Evolutionary conservation across 2,113 vertebrate genomes (phyloP).

Genomic region (Potamarius usumacintae): DNA sequence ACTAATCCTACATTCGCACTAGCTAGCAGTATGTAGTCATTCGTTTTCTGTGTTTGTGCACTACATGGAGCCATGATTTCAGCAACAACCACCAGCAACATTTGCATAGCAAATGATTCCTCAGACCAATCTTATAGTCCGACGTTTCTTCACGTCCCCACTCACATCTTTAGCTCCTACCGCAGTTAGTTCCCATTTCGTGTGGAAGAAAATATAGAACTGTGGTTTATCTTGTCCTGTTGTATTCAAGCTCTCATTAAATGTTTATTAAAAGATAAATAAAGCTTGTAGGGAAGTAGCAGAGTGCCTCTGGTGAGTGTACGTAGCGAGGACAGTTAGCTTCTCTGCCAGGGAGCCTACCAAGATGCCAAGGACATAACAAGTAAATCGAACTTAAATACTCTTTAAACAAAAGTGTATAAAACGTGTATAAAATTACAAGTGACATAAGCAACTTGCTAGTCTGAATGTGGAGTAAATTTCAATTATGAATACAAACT

Average conservation of each 20-base stretch:
- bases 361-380: neutral
- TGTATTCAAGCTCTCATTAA: neutral
- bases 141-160: neutral
- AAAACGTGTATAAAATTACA: too few species aligned
- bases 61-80: too few species aligned
- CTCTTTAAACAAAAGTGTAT: too few species aligned
- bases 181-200: neutral
- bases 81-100: too few species aligned
- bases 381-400: neutral
- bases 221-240: neutral
- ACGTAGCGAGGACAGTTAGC: neutral
- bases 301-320: neutral
- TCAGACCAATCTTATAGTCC: too few species aligned
- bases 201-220: neutral
- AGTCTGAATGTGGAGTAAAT: neutral
- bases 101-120: too few species aligned
- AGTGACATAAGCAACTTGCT: neutral
- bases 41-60: too few species aligned
- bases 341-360: too few species aligned
- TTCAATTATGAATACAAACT: neutral
- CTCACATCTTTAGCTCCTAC: neutral
- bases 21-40: too few species aligned
- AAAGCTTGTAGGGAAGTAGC: neutral
- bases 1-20: too few species aligned
- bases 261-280: neutral